Evolutionary conservation across 1,140 invertebrate genomes (phyloP).

Genomic region (Paraescarpia echinospica): DNA sequence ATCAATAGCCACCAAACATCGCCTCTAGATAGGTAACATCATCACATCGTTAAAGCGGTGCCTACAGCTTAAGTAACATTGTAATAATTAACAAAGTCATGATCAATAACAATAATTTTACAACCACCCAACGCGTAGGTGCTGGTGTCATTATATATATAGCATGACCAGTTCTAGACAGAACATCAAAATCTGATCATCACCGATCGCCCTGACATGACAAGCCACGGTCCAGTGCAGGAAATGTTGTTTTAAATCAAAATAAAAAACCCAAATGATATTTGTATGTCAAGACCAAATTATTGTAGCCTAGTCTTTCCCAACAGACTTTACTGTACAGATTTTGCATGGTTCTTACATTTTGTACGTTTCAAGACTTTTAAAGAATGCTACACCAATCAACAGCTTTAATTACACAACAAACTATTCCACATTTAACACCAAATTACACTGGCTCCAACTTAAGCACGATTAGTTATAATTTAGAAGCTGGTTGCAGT

Average conservation of each 20-base stretch:
- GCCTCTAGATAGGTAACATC: neutral
- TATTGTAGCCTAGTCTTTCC: neutral
- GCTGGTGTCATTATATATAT: neutral
- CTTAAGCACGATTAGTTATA: neutral
- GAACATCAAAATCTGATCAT: neutral
- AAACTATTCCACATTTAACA: neutral
- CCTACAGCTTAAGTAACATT: neutral
- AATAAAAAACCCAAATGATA: neutral
- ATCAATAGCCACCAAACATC: neutral
- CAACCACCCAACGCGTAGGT: neutral
- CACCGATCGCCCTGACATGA: neutral
- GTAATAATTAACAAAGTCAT: slow-evolving; percentile 6
- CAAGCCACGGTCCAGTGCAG: neutral
- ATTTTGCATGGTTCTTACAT: no score
- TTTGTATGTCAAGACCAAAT: neutral
- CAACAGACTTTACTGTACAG: neutral
- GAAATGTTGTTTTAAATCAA: neutral
- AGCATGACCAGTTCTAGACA: neutral
- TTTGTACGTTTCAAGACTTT: neutral
- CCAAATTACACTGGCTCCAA: neutral
- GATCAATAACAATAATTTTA: neutral
- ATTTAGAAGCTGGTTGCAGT: neutral
- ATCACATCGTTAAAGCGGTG: neutral
- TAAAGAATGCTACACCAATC: neutral
- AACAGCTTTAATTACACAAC: neutral